Percentiles rank a stretch among this genome's conserved stretches.
Evolutionary conservation across 2,888 invertebrate species (phyloP).

Genomic region (Epirrhoe alternata): DNA sequence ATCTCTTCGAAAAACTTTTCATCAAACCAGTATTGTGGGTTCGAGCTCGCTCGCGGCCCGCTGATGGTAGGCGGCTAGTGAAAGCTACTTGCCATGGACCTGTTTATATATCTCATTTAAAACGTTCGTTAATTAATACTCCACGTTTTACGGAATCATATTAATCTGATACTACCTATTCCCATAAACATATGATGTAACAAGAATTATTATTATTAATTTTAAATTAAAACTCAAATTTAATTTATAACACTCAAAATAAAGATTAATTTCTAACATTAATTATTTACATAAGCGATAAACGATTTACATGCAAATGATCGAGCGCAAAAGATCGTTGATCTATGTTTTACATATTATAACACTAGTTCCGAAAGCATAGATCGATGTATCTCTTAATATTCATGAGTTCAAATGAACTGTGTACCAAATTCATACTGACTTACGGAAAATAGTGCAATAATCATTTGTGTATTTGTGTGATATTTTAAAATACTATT

Average conservation of each 20-base stretch:
- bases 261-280: slow-evolving; percentile 19
- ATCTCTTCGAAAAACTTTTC: slow-evolving; percentile 45
- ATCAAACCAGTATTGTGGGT: slow-evolving; percentile 55
- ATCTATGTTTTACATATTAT: slow-evolving; percentile 48
- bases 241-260: slow-evolving; percentile 20
- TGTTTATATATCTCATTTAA: slow-evolving; percentile 58
- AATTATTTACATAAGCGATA: slow-evolving; percentile 23
- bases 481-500: too few relatives aligned
- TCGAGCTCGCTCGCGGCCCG: slow-evolving; percentile 45
- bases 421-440: slow-evolving; percentile 51
- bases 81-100: slow-evolving; percentile 64
- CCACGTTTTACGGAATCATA: slow-evolving; percentile 59
- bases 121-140: slow-evolving; percentile 61
- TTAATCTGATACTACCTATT: slow-evolving; percentile 28
- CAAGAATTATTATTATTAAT: slow-evolving; percentile 15
- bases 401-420: slow-evolving; percentile 68
- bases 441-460: neutral
- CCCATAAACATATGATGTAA: slow-evolving; percentile 33
- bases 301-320: slow-evolving; percentile 49
- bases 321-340: slow-evolving; percentile 42
- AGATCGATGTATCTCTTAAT: slow-evolving; percentile 68
- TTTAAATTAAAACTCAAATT: slow-evolving; percentile 12
- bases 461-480: neutral
- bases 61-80: slow-evolving; percentile 68
- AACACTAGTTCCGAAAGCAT: slow-evolving; percentile 43